Evolutionary conservation across 2,888 invertebrate species (phyloP).

Genomic region (Drosophila nigritarsus): DNA sequence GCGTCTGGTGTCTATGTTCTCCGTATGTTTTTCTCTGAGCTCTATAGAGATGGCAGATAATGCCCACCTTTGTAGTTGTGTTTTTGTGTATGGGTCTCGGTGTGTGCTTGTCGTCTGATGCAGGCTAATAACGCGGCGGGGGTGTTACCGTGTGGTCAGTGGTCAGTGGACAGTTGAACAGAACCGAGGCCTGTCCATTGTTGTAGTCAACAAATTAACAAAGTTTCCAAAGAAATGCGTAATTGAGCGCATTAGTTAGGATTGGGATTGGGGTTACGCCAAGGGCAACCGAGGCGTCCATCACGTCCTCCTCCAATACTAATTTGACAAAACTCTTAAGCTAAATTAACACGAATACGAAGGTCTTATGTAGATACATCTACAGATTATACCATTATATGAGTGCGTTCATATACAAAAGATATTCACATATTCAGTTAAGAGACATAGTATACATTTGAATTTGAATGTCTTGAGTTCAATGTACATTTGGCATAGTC

Average conservation of each 20-base stretch:
- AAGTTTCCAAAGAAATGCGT: constrained; percentile 74
- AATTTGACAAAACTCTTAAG: constrained; percentile 70
- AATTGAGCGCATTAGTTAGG: constrained; percentile 65
- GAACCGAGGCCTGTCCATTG: constrained; percentile 49
- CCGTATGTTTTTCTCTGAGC: neutral
- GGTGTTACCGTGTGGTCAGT: constrained; percentile 53
- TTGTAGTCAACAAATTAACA: constrained; percentile 75
- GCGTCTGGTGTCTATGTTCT: constrained; percentile 7
- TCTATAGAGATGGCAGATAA: constrained; percentile 64
- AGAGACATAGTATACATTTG: neutral
- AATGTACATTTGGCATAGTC: neutral
- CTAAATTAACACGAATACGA: constrained; percentile 49
- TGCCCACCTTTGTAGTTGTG: constrained; percentile 20
- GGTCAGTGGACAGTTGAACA: constrained; percentile 8
- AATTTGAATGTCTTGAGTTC: neutral
- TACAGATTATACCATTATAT: neutral
- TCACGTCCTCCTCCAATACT: constrained; percentile 55
- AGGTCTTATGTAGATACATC: neutral
- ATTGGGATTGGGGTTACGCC: constrained; percentile 30
- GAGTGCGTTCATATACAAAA: neutral
- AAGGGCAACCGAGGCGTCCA: constrained; percentile 35
- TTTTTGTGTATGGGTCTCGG: constrained; percentile 12
- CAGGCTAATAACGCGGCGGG: constrained; percentile 66
- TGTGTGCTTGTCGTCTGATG: constrained; percentile 28
- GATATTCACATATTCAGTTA: neutral